Percentiles rank a stretch among this genome's conserved stretches.
Evolutionary conservation across 1,140 invertebrate genomes (phyloP).

Genomic region (Pteromalus puparum): DNA sequence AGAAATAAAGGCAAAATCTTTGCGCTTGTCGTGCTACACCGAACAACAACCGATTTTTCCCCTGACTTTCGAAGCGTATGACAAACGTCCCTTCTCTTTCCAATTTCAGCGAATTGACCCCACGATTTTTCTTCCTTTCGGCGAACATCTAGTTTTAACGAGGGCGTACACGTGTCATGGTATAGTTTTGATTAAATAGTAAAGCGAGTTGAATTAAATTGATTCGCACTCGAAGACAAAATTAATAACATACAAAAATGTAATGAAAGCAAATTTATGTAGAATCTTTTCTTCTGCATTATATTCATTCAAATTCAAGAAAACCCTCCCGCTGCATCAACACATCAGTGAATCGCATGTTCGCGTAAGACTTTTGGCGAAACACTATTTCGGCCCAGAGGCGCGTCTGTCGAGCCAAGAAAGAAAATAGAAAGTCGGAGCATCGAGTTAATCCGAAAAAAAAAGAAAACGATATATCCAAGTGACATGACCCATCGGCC

Average conservation of each 20-base stretch:
- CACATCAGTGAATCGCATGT: background rate
- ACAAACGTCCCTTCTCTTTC: background rate
- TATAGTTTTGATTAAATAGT: no score
- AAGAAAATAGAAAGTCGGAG: background rate
- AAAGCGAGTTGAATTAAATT: no score
- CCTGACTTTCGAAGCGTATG: background rate
- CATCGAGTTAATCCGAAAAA: background rate
- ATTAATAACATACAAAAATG: no score
- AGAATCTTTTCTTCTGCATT: no score
- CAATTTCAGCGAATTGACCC: background rate
- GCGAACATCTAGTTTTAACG: background rate
- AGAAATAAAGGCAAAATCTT: slow-evolving; percentile 14
- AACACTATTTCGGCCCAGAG: background rate
- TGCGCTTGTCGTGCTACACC: background rate
- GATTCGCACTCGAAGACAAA: no score
- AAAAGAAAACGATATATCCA: background rate
- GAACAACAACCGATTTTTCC: background rate
- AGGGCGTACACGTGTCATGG: no score
- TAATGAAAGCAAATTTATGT: no score
- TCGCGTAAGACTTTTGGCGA: background rate
- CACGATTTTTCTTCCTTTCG: background rate
- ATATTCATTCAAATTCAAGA: no score
- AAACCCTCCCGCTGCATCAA: no score
- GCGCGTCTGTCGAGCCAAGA: background rate
- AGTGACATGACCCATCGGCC: slow-evolving; percentile 17